These are phyloP conservation scores for Illadopsis cleaveri DNA, from an alignment of 2,113 vertebrate species.

Conservation along the genomic window DNA sequence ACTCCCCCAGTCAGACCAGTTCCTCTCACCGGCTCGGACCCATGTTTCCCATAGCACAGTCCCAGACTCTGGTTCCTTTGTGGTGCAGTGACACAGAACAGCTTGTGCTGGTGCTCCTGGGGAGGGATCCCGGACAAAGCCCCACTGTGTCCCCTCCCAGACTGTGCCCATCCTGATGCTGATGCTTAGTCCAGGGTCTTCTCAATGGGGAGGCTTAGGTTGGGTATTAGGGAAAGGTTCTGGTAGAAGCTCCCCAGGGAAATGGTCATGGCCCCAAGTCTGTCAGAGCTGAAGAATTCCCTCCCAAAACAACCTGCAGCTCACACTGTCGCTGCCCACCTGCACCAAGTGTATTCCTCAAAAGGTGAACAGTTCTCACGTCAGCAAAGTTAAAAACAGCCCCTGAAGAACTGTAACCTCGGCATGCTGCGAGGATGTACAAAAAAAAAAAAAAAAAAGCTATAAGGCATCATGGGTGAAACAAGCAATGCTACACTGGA, in stretches of 20 bases:
- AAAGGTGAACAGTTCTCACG: background rate
- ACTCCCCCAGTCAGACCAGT: background rate
- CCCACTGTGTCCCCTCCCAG: background rate
- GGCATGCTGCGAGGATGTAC: background rate
- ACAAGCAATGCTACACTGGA: background rate
- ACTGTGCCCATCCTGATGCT: background rate
- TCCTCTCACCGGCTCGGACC: fast-evolving
- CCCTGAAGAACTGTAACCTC: background rate
- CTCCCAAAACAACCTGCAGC: background rate
- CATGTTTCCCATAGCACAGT: background rate
- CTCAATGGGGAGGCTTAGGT: background rate
- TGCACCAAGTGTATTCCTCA: background rate
- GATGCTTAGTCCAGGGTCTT: background rate
- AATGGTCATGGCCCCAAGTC: background rate
- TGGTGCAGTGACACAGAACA: background rate
- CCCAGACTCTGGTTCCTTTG: background rate
- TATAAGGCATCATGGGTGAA: background rate
- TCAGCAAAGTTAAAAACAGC: background rate
- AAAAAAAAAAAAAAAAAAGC: background rate
- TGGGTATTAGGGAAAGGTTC: background rate
- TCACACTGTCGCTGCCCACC: background rate
- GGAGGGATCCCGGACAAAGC: background rate
- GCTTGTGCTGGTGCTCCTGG: background rate
- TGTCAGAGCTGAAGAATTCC: background rate
- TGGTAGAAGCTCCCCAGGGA: background rate